A percentile compares a stretch with the other conserved stretches of the same genome.
Evolutionary conservation across 2,888 invertebrate genomes (phyloP).

Genomic region (Chalcis sispes): DNA sequence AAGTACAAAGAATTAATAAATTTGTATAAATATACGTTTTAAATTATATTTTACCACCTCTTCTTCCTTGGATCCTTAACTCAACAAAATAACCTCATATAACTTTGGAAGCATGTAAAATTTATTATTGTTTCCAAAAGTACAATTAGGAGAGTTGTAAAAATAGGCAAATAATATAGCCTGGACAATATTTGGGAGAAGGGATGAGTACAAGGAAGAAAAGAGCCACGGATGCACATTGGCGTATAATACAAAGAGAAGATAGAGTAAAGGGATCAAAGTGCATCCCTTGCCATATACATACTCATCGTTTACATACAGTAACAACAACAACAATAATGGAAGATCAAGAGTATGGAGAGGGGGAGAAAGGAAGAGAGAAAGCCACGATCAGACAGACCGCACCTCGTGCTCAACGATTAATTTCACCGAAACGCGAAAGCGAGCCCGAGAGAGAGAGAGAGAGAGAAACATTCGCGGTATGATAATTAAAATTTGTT

Average conservation of each 20-base stretch:
- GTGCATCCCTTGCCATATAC: conserved; percentile 6
- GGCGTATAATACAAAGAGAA: conserved; percentile 15
- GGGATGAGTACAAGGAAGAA: neutral
- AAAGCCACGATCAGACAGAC: conserved; percentile 42
- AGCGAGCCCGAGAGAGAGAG: conserved; percentile 11
- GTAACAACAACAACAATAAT: neutral
- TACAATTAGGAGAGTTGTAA: too few species aligned
- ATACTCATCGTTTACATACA: neutral
- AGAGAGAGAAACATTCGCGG: conserved; percentile 58
- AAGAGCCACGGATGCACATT: conserved; percentile 37
- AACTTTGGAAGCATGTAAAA: too few species aligned
- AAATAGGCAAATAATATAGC: too few species aligned
- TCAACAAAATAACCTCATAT: too few species aligned
- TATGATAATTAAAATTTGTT: conserved; percentile 71
- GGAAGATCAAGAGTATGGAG: neutral
- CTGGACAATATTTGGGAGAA: neutral
- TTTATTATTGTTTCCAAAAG: too few species aligned
- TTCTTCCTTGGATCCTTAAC: too few species aligned
- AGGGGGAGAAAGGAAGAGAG: neutral
- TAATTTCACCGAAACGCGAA: conserved; percentile 64
- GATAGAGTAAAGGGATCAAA: conserved; percentile 44
- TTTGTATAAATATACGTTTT: too few species aligned
- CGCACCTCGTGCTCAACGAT: conserved; percentile 58
- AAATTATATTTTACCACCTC: too few species aligned
- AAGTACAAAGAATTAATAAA: too few species aligned